A percentile compares a stretch with the other conserved stretches of the same genome.
Evolutionary conservation across 2,797 vertebrate genomes (phyloP).

Genomic region (Periophthalmus magnuspinnatus): DNA sequence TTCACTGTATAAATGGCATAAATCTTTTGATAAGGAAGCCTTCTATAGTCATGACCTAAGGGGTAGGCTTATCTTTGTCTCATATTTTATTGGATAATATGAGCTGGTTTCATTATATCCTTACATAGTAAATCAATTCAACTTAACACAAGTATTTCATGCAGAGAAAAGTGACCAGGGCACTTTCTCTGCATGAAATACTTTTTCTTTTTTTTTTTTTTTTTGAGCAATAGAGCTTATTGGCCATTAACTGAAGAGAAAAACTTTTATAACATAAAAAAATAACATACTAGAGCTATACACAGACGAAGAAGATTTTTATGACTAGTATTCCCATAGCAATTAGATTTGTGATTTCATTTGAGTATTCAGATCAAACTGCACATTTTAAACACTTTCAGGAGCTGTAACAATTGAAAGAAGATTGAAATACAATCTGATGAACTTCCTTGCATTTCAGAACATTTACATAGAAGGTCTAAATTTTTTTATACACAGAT

Average conservation of each 20-base stretch:
- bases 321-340: too few species aligned
- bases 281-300: conserved; percentile 36
- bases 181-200: not conserved
- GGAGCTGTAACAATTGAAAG: too few species aligned
- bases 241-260: conserved; percentile 32
- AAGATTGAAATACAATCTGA: too few species aligned
- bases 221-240: not conserved
- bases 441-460: too few species aligned
- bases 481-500: too few species aligned
- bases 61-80: conserved; percentile 32
- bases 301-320: conserved; percentile 11
- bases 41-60: conserved; percentile 17
- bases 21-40: conserved; percentile 2
- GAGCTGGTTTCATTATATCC: conserved; percentile 14
- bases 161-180: too few species aligned
- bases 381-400: too few species aligned
- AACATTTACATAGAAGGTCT: too few species aligned
- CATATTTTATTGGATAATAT: conserved; percentile 16
- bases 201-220: not conserved
- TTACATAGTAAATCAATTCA: not conserved
- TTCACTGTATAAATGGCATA: not conserved
- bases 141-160: not conserved
- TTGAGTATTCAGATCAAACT: too few species aligned
- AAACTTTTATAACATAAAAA: conserved; percentile 29
- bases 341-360: too few species aligned